phyloP scores from a whole-genome alignment of 2,797 vertebrate species.

The Cercopithecus hamlyni region DNA sequence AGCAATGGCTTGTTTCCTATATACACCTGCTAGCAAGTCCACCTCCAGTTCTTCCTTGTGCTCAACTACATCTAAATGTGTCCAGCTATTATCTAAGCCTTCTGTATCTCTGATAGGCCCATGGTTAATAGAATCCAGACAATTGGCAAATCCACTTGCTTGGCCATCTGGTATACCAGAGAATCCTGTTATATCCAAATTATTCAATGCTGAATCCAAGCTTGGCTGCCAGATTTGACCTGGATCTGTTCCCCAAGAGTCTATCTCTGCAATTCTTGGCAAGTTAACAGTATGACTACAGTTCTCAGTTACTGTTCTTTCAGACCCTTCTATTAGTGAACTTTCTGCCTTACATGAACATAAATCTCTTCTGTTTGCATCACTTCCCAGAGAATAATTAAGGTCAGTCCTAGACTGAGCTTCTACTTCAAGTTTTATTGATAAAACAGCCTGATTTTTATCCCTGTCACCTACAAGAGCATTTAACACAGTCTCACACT shows the following conservation, averaged over 20 bases:
- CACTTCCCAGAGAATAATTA: conserved; percentile 47
- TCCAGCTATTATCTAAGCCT: conserved; percentile 75
- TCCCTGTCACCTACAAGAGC: conserved; percentile 80
- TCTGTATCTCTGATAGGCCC: conserved; percentile 81
- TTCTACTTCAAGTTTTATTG: conserved; percentile 52
- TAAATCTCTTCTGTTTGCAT: conserved; percentile 49
- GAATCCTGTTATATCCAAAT: conserved; percentile 77
- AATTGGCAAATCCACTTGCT: conserved; percentile 81
- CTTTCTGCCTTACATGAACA: conserved; percentile 65
- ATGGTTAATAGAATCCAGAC: conserved; percentile 83
- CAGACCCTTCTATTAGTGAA: conserved; percentile 51
- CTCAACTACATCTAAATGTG: conserved; percentile 65
- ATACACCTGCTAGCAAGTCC: conserved; percentile 60
- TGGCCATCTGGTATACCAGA: conserved; percentile 79
- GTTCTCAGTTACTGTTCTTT: conserved; percentile 43
- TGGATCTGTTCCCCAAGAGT: conserved; percentile 82
- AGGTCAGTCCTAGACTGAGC: neutral
- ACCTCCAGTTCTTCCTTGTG: conserved; percentile 67
- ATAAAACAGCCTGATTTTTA: conserved; percentile 59
- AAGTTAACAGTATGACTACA: conserved; percentile 57
- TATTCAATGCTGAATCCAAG: conserved; percentile 84
- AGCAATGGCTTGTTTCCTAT: conserved; percentile 70
- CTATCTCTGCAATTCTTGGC: conserved; percentile 77
- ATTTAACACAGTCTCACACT: conserved; percentile 67
- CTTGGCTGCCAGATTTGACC: conserved; percentile 77